A percentile compares a stretch with the other conserved stretches of the same genome.
Evolutionary conservation across 2,888 invertebrate species (phyloP).

Genomic region (Caenorhabditis sp.): DNA sequence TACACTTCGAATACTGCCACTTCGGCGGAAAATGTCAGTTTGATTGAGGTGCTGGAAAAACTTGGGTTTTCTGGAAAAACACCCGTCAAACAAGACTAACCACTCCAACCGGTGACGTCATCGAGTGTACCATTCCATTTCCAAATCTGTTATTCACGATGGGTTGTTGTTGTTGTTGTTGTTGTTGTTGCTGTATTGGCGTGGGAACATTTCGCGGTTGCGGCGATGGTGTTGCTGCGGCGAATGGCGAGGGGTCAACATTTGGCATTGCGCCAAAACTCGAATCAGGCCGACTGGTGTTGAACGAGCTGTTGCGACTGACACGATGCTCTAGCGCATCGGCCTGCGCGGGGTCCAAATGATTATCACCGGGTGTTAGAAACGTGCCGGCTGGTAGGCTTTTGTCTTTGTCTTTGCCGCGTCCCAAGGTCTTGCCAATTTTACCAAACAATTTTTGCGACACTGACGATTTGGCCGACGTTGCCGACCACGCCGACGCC

Average conservation of each 20-base stretch:
- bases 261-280: neutral
- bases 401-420: constrained; percentile 18
- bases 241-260: constrained; percentile 8
- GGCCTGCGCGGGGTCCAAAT: too few species aligned
- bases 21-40: constrained; percentile 34
- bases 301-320: constrained; percentile 12
- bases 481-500: constrained; percentile 42
- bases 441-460: constrained; percentile 37
- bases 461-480: constrained; percentile 32
- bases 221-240: constrained; percentile 15
- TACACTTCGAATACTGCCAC: constrained; percentile 37
- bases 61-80: too few species aligned
- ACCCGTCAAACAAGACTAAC: neutral
- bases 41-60: constrained; percentile 16
- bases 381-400: constrained; percentile 35
- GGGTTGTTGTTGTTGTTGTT: neutral
- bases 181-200: neutral
- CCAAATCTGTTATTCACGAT: constrained; percentile 5
- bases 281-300: neutral
- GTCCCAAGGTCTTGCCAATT: constrained; percentile 23
- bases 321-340: too few species aligned
- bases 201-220: constrained; percentile 1
- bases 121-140: constrained; percentile 20
- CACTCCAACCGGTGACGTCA: constrained; percentile 24
- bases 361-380: constrained; percentile 38